These are phyloP conservation scores for Ascidia mentula DNA, from an alignment of 23 tunicate species.

Conservation along the genomic window DNA sequence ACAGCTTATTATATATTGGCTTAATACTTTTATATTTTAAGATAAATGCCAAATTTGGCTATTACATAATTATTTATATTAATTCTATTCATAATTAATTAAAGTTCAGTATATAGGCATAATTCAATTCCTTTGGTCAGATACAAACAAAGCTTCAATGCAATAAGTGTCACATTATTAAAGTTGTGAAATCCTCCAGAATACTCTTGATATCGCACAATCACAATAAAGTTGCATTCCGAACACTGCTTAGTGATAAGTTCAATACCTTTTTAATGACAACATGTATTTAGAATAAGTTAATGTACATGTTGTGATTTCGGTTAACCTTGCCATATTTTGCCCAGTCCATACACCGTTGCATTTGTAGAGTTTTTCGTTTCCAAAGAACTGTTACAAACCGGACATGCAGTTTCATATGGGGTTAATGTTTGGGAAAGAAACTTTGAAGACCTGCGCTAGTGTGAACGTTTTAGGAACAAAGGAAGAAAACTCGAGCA, in stretches of 20 bases:
- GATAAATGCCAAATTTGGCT: too few species aligned
- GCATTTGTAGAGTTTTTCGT: neutral
- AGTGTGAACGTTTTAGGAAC: neutral
- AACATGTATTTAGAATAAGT: neutral
- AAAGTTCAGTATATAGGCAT: neutral
- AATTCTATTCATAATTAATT: too few species aligned
- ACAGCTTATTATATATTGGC: too few species aligned
- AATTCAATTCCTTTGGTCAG: conserved; percentile 11
- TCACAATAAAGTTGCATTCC: neutral
- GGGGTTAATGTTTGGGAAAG: neutral
- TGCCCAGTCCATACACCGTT: conserved; percentile 11
- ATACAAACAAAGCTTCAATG: conserved; percentile 2
- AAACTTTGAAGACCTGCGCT: conserved; percentile 1
- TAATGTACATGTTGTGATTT: neutral
- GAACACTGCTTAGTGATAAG: neutral
- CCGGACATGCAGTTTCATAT: conserved; percentile 2
- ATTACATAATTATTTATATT: neutral
- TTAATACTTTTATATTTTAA: too few species aligned
- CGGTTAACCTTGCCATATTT: conserved; percentile 2
- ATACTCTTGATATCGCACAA: conserved; percentile 12
- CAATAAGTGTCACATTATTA: neutral
- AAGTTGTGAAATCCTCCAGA: conserved; percentile 10
- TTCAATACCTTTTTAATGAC: neutral
- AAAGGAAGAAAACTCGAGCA: conserved; percentile 10
- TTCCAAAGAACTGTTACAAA: neutral